Conservation (phyloP, 2,888 invertebrate genomes). For the Buathra laborator region DNA sequence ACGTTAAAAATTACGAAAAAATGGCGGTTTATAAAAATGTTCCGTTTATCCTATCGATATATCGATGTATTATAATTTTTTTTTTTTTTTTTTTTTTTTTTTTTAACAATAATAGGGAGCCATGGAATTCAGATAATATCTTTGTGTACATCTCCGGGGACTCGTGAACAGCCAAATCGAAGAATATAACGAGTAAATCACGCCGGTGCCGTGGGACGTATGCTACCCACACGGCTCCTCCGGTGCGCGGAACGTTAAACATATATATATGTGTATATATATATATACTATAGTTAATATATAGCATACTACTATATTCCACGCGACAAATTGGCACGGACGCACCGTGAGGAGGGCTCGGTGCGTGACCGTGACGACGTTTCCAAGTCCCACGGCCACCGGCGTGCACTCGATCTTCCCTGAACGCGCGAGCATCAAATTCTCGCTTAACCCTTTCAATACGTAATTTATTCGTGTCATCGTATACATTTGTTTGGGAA, state of each 20-base stretch:
- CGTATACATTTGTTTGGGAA: neutral
- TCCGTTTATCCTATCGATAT: neutral
- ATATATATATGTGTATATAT: conserved; percentile 22
- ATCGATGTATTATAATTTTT: neutral
- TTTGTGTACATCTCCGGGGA: conserved; percentile 14
- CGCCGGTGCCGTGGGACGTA: conserved; percentile 65
- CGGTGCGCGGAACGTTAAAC: conserved; percentile 46
- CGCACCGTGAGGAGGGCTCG: conserved; percentile 60
- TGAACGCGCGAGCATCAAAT: conserved; percentile 51
- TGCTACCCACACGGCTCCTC: conserved; percentile 63
- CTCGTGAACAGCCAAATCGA: conserved; percentile 58
- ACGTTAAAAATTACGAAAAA: neutral
- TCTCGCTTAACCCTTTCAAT: conserved; percentile 57
- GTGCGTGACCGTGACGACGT: conserved; percentile 71
- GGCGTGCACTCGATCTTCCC: conserved; percentile 66
- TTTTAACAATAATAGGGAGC: neutral
- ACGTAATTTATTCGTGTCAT: conserved; percentile 27
- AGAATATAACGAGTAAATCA: conserved; percentile 65
- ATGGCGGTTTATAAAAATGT: no score
- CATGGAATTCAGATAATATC: neutral
- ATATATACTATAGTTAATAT: neutral
- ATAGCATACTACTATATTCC: conserved; percentile 57
- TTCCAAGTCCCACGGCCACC: conserved; percentile 72
- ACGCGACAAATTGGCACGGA: conserved; percentile 70
- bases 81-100: neutral